These are phyloP conservation scores for Lasioglossum oenotherae DNA, from an alignment of 2,888 invertebrate genomes.

Conservation along the genomic window DNA sequence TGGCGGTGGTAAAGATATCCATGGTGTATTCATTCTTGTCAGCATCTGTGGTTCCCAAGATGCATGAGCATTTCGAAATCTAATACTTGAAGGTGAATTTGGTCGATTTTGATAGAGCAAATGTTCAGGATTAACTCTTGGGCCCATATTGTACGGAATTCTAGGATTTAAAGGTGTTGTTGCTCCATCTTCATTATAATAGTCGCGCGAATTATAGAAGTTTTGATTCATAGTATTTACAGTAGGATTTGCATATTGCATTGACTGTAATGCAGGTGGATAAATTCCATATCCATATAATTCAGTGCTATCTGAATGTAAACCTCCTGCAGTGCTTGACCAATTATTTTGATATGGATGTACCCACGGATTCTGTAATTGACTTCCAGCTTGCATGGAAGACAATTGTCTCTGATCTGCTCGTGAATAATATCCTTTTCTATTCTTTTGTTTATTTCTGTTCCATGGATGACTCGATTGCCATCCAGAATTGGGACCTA, in stretches of 20 bases:
- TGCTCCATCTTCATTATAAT: conserved; percentile 21
- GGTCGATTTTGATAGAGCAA: conserved; percentile 9
- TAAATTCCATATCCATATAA: conserved; percentile 36
- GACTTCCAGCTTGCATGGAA: conserved; percentile 34
- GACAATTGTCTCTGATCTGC: conserved; percentile 21
- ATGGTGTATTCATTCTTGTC: conserved; percentile 44
- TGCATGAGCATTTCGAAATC: conserved; percentile 27
- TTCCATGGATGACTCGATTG: conserved; percentile 80
- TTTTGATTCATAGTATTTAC: conserved; percentile 27
- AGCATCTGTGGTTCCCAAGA: conserved; percentile 55
- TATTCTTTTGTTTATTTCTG: conserved; percentile 53
- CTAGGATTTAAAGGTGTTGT: conserved; percentile 30
- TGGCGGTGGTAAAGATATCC: conserved; percentile 65
- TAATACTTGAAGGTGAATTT: conserved; percentile 23
- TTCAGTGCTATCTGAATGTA: conserved; percentile 16
- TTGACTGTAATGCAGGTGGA: conserved; percentile 18
- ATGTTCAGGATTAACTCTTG: conserved; percentile 27
- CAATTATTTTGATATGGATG: conserved; percentile 53
- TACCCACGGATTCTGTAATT: conserved; percentile 63
- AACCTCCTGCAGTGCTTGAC: neutral
- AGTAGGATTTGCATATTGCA: conserved; percentile 40
- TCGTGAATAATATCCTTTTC: conserved; percentile 40
- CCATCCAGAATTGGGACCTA: conserved; percentile 65
- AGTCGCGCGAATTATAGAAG: conserved; percentile 36
- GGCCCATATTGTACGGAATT: conserved; percentile 25